These are phyloP conservation scores for Cepphus grylle DNA, from an alignment of 2,113 vertebrate genomes.

Conservation along the genomic window DNA sequence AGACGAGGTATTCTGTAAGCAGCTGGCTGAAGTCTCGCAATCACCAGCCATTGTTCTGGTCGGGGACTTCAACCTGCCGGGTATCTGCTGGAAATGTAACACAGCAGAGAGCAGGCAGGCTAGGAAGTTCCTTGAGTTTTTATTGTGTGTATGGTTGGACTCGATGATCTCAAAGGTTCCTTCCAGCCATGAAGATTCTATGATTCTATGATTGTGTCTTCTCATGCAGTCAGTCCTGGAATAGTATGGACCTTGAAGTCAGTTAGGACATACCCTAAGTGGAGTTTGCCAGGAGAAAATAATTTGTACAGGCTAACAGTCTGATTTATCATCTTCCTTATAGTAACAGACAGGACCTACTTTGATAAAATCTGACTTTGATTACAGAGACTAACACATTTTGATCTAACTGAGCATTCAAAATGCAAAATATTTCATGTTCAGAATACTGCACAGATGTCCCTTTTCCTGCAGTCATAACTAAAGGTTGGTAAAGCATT, in stretches of 20 bases:
- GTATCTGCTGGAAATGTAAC: too few relatives aligned
- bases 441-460: neutral
- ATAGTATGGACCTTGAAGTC: neutral
- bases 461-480: neutral
- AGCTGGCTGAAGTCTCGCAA: too few relatives aligned
- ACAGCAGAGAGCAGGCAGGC: too few relatives aligned
- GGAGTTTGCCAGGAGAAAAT: neutral
- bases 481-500: neutral
- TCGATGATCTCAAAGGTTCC: too few relatives aligned
- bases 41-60: too few relatives aligned
- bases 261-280: neutral
- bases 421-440: neutral
- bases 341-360: neutral
- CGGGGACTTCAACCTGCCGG: too few relatives aligned
- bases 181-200: too few relatives aligned
- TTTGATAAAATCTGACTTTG: neutral
- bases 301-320: neutral
- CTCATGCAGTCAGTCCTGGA: neutral
- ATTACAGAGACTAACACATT: neutral
- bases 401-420: neutral
- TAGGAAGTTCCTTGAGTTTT: too few relatives aligned
- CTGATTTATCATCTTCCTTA: neutral
- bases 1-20: too few relatives aligned
- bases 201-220: neutral
- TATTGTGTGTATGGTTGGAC: too few relatives aligned